Evolutionary conservation across 1,140 invertebrate genomes (phyloP), one percentile per base, ranked within the genome.

Genomic region (Drosophila jambulina): DNA sequence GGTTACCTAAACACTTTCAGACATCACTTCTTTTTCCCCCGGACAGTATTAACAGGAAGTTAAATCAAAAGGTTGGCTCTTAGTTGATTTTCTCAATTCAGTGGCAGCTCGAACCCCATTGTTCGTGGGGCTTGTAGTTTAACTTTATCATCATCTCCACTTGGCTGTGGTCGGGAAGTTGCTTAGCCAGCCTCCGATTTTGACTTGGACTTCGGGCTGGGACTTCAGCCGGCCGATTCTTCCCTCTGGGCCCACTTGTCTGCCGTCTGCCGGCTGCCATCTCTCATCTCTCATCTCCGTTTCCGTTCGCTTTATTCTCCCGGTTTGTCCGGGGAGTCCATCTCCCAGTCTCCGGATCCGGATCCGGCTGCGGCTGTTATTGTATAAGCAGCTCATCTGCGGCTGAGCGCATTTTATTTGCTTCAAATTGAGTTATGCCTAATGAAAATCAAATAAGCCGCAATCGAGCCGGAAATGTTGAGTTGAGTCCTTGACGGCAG

Each of bases 401-500:
- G 85, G 82, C 85, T 90, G 85, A 90, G 85, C 81, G 68, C 75
- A 80, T 90, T 90, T 90, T 90, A 90, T 90, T 90, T 90, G 85
- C 88, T 85, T 90, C 86, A 82, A 90, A 90, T 90, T 90, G 85
- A 90, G 85, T 90, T 90, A 90, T 90, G 86, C 85, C 85, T 90
- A 90, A 90, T 90, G 85, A 90, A 90, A 90, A 90, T 90, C 85
- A 90, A 90, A 90, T 90, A 90, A 90, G 85, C 86, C 85, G 60
- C 85, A 90, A 90, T 90, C 85, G 86, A 90, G 85, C 78, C 85
- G 85, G 85, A 90, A 90, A 79, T 77, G 85, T 70, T 78, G 75
- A 56, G 51, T 58, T 27, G 59, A 62, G 71, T 68, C 48, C 48
- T 61, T 42, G 51, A 32, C 57, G 54, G 40, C 49, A 32, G 56